A percentile compares a stretch with the other conserved stretches of the same genome.
These are phyloP conservation scores for Pseudomugil gertrudae DNA, from an alignment of 2,797 vertebrate species.

Conservation along the genomic window DNA sequence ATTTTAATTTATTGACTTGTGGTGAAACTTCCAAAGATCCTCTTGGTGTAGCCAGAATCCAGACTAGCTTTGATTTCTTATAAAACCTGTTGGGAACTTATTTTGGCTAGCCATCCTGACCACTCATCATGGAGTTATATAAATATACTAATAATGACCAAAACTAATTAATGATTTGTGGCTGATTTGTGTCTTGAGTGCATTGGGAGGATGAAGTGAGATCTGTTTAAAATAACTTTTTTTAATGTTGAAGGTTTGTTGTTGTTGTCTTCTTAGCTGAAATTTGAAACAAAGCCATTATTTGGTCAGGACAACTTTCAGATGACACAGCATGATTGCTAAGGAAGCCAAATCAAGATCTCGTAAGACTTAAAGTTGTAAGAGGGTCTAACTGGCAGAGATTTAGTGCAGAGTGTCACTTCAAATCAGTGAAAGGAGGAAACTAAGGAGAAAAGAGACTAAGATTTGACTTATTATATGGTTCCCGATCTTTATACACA, in stretches of 20 bases:
- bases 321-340: not conserved
- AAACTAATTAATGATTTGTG: not conserved
- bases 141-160: too few species aligned
- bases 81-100: too few species aligned
- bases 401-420: not conserved
- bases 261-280: not conserved
- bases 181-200: not conserved
- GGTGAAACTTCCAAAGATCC: too few species aligned
- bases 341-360: not conserved
- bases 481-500: too few species aligned
- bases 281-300: not conserved
- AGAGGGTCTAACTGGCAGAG: not conserved
- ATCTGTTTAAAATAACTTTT: not conserved
- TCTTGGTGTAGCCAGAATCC: too few species aligned
- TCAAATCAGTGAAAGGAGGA: not conserved
- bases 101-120: too few species aligned
- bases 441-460: too few species aligned
- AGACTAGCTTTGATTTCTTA: too few species aligned
- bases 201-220: not conserved
- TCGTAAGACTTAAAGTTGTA: not conserved
- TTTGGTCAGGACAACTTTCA: not conserved
- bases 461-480: too few species aligned
- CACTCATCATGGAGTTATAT: too few species aligned
- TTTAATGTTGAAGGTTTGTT: not conserved
- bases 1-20: too few species aligned